A percentile compares a stretch with the other conserved stretches of the same genome.
Evolutionary conservation across 2,888 invertebrate genomes (phyloP).

Genomic region (Magallana nippona): DNA sequence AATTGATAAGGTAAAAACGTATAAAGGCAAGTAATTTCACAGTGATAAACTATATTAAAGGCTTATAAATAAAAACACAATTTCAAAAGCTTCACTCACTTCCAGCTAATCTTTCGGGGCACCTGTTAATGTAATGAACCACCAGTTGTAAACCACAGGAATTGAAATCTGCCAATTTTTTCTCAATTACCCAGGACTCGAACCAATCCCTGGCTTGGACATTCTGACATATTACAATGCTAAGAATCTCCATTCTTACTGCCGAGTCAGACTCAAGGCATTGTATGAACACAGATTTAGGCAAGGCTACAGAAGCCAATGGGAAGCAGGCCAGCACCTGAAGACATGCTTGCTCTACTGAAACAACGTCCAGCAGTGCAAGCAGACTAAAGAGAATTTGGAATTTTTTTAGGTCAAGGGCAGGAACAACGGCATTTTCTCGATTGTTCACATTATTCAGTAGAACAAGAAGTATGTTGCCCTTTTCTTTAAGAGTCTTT

Average conservation of each 20-base stretch:
- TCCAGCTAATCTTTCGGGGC: background rate
- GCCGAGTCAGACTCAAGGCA: background rate
- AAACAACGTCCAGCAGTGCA: background rate
- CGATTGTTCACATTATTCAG: background rate
- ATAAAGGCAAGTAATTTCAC: too few relatives aligned
- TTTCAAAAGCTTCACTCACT: background rate
- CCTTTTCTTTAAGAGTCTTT: background rate
- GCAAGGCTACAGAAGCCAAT: background rate
- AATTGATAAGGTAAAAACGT: background rate
- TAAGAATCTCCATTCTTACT: slow-evolving; percentile 22
- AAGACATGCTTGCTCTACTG: background rate
- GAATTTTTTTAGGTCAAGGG: background rate
- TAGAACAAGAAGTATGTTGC: background rate
- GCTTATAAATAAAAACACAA: too few relatives aligned
- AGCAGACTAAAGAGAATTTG: slow-evolving; percentile 4
- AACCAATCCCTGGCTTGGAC: slow-evolving; percentile 36
- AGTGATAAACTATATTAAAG: too few relatives aligned
- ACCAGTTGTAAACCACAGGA: background rate
- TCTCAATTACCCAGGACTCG: slow-evolving; percentile 43
- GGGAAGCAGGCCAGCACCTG: background rate
- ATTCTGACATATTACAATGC: slow-evolving; percentile 40
- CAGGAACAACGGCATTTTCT: background rate
- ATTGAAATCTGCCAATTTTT: background rate
- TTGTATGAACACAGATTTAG: slow-evolving; percentile 17
- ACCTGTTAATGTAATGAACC: background rate